Conservation (phyloP, 2,113 vertebrate species). For the Anthoscopus minutus region DNA sequence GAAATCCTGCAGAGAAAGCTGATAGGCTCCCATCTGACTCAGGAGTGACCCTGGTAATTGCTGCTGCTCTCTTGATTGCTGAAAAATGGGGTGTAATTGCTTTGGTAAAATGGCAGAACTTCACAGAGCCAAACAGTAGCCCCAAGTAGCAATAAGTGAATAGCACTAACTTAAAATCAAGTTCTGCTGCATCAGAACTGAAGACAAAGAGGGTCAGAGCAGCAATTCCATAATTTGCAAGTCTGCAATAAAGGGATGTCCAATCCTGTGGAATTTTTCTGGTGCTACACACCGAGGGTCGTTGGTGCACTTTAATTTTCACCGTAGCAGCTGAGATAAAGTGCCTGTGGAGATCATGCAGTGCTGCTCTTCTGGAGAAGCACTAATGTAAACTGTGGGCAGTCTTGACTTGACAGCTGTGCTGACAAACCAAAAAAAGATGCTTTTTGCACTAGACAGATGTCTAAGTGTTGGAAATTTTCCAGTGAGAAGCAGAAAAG, state of each 20-base stretch:
- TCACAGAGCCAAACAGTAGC: neutral
- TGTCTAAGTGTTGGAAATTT: constrained; percentile 40
- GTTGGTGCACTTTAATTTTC: neutral
- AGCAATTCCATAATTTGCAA: neutral
- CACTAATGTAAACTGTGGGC: constrained; percentile 42
- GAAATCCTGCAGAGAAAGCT: neutral
- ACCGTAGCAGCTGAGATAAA: neutral
- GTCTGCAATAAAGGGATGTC: neutral
- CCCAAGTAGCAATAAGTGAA: neutral
- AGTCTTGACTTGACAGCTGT: constrained; percentile 51
- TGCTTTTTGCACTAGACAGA: constrained; percentile 53
- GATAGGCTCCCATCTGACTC: neutral
- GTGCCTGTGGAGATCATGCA: neutral
- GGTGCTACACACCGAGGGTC: neutral
- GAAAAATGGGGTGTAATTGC: neutral
- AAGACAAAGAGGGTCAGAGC: neutral
- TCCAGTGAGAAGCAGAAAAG: constrained; percentile 46
- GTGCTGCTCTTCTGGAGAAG: neutral
- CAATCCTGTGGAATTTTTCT: neutral
- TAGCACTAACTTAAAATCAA: neutral
- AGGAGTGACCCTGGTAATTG: neutral
- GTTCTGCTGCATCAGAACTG: neutral
- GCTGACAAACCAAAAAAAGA: constrained; percentile 55
- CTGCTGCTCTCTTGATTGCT: neutral
- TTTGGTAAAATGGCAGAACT: neutral